A percentile compares a stretch with the other conserved stretches of the same genome.
phyloP scores from a whole-genome alignment of 2,797 vertebrate genomes.

The Pantherophis alleghaniensis region DNA sequence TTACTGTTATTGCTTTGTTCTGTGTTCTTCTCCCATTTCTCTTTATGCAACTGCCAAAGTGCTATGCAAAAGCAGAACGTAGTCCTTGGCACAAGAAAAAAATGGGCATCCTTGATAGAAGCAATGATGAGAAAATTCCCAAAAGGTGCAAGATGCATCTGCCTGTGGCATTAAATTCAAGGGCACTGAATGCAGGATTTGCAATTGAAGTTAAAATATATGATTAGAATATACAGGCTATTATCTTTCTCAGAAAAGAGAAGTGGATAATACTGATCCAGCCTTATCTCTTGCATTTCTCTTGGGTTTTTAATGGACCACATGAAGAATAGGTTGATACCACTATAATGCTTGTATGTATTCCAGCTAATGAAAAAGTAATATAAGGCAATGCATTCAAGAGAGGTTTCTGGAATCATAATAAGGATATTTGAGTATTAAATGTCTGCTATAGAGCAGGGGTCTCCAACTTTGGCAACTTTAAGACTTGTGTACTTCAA shows the following conservation, averaged over 20 bases:
- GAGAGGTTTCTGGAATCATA: background rate
- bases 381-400: background rate
- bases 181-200: background rate
- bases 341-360: background rate
- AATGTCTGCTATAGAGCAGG: background rate
- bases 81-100: background rate
- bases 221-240: background rate
- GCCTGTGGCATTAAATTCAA: background rate
- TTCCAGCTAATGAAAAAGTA: background rate
- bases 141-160: background rate
- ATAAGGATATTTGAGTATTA: background rate
- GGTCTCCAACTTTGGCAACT: too few species aligned
- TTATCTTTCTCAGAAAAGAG: background rate
- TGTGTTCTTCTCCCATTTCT: background rate
- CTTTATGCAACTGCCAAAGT: background rate
- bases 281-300: background rate
- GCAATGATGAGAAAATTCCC: background rate
- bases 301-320: background rate
- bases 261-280: background rate
- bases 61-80: background rate
- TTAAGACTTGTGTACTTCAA: too few species aligned
- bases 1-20: background rate
- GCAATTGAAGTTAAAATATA: background rate
- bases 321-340: background rate
- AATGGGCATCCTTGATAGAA: background rate